phyloP scores from a whole-genome alignment of 2,888 invertebrate genomes.

The Litoditis marina region DNA sequence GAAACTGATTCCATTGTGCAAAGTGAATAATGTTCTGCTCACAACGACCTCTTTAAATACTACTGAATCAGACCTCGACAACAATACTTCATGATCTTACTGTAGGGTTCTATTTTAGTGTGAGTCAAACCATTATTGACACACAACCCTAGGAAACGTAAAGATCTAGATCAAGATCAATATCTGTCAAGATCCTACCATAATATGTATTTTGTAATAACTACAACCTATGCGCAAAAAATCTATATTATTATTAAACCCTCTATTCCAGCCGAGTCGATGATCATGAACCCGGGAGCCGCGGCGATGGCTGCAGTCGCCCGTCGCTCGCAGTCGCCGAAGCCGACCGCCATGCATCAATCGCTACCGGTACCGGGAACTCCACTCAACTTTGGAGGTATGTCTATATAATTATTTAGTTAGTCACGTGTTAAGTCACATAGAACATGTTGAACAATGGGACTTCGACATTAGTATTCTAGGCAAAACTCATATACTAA shows the following conservation, averaged over 20 bases:
- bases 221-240: too few species aligned
- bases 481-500: not conserved
- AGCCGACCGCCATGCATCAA: conserved; percentile 7
- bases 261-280: conserved; percentile 14
- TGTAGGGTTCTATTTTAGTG: too few species aligned
- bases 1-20: too few species aligned
- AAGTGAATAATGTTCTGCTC: too few species aligned
- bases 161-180: too few species aligned
- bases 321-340: conserved; percentile 12
- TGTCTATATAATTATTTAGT: not conserved
- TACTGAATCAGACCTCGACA: too few species aligned
- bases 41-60: too few species aligned
- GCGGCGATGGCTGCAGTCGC: conserved; percentile 19
- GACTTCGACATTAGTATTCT: not conserved
- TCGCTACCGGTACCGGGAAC: not conserved
- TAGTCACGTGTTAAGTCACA: not conserved
- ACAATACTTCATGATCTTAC: too few species aligned
- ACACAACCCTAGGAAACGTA: too few species aligned
- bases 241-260: not conserved
- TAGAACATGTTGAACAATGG: not conserved
- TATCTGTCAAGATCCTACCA: too few species aligned
- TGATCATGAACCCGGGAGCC: conserved; percentile 12
- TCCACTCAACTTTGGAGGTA: conserved; percentile 6
- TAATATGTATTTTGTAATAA: too few species aligned
- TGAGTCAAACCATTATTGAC: too few species aligned